These are phyloP conservation scores for Gallinago media DNA, from an alignment of 2,113 vertebrate genomes.

Conservation along the genomic window DNA sequence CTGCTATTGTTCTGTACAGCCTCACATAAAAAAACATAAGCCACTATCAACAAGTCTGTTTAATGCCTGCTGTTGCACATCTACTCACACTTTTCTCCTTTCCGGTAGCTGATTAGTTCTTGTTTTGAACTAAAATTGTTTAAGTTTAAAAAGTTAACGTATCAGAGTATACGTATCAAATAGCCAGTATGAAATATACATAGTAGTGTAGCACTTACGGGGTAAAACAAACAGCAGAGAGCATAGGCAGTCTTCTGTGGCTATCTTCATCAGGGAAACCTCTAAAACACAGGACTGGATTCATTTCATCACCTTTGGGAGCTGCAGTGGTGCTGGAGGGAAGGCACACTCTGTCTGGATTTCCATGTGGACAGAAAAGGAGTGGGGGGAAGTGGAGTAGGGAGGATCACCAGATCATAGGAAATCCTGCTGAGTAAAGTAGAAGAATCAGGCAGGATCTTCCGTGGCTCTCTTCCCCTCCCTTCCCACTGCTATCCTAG, in stretches of 20 bases:
- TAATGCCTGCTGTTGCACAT: neutral
- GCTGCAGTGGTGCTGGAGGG: neutral
- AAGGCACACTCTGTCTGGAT: neutral
- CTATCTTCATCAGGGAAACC: neutral
- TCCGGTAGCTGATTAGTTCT: too few relatives aligned
- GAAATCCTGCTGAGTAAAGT: neutral
- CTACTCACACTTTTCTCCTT: neutral
- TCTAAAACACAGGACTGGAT: neutral
- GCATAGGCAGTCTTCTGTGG: neutral
- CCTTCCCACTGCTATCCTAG: neutral
- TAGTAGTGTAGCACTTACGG: neutral
- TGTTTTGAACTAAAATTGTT: neutral
- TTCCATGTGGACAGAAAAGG: neutral
- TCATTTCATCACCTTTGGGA: neutral
- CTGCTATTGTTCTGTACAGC: neutral
- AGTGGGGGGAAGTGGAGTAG: neutral
- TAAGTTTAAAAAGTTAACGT: fast-evolving
- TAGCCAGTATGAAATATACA: fast-evolving
- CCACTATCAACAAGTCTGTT: neutral
- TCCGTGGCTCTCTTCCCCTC: neutral
- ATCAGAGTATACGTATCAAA: neutral
- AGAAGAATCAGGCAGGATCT: neutral
- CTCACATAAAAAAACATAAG: neutral
- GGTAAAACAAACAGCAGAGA: neutral
- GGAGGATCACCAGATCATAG: neutral